Evolutionary conservation across 2,797 vertebrate species (phyloP).

Genomic region (Clarias pachynema): DNA sequence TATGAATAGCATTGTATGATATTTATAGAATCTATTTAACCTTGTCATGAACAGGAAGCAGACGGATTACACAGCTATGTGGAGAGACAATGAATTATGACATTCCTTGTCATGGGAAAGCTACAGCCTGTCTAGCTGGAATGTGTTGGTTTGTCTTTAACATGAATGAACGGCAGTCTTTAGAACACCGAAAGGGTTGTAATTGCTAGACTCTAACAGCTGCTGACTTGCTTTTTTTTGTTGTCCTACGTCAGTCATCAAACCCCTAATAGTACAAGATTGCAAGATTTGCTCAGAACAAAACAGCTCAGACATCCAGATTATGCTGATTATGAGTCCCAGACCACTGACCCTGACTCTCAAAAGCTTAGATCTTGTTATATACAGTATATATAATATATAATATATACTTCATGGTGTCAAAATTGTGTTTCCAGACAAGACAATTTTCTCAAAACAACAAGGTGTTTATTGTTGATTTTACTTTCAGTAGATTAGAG

Average conservation of each 20-base stretch:
- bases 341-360: background rate
- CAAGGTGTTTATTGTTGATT: background rate
- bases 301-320: background rate
- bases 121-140: background rate
- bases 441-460: background rate
- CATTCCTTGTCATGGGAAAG: constrained; percentile 37
- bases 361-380: background rate
- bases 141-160: constrained; percentile 21
- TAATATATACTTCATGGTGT: background rate
- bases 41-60: constrained; percentile 14
- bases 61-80: constrained; percentile 10
- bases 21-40: constrained; percentile 17
- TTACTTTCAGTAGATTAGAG: background rate
- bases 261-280: background rate
- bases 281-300: background rate
- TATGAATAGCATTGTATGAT: background rate
- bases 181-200: background rate
- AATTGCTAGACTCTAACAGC: background rate
- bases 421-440: background rate
- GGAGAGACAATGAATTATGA: constrained; percentile 33
- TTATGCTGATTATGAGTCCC: background rate
- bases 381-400: no score
- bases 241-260: background rate
- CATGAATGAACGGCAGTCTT: constrained; percentile 29
- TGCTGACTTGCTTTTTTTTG: background rate